Conservation (phyloP, 2,797 vertebrate species). For the Otolemur crassicaudatus region DNA sequence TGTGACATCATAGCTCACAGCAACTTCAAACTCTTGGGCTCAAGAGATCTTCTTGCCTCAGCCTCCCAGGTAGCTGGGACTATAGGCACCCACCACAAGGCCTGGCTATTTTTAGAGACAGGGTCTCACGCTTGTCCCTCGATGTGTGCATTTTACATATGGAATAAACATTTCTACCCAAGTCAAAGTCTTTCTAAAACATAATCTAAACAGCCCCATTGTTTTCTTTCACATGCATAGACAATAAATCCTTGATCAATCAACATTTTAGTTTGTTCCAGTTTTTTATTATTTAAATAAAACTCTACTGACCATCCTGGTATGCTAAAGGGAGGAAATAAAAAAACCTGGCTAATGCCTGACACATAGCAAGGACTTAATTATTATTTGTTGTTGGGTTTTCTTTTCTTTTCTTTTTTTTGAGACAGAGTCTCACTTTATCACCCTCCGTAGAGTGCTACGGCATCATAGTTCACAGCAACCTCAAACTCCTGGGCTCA, state of each 20-base stretch:
- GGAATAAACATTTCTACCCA: background rate
- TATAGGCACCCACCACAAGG: too few relatives aligned
- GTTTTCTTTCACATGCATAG: background rate
- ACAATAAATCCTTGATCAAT: background rate
- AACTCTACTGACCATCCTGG: background rate
- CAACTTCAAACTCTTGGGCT: too few relatives aligned
- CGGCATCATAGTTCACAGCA: too few relatives aligned
- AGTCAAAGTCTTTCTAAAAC: background rate
- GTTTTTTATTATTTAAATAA: slow-evolving; percentile 25
- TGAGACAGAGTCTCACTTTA: too few relatives aligned
- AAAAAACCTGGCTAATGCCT: background rate
- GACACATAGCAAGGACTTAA: background rate
- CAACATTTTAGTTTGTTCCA: background rate
- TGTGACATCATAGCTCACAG: too few relatives aligned
- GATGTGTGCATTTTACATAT: background rate
- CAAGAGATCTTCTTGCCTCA: too few relatives aligned
- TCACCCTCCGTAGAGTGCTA: too few relatives aligned
- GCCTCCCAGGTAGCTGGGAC: too few relatives aligned
- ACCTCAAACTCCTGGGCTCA: too few relatives aligned
- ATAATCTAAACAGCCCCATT: background rate
- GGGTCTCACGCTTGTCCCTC: too few relatives aligned
- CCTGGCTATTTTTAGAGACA: too few relatives aligned
- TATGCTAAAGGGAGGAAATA: background rate
- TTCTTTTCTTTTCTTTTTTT: too few relatives aligned
- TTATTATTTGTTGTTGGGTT: background rate